phyloP scores from a whole-genome alignment of 2,113 vertebrate genomes.

The Oceanites oceanicus region DNA sequence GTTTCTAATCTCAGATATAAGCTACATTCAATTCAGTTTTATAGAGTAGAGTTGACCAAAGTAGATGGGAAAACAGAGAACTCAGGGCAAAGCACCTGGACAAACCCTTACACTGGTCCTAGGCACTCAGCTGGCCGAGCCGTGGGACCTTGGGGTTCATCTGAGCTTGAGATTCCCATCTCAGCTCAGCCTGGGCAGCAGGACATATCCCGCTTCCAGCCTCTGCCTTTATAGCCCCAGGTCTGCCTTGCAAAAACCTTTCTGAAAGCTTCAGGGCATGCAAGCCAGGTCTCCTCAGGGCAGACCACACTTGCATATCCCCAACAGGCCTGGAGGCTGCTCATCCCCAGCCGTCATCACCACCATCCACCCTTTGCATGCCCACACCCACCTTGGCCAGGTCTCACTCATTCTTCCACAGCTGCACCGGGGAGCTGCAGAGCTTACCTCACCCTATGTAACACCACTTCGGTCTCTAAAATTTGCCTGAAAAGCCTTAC shows the following conservation, averaged over 20 bases:
- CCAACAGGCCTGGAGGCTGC: not conserved
- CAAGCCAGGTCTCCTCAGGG: not conserved
- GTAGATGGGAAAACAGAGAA: not conserved
- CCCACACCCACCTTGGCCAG: not conserved
- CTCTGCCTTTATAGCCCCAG: not conserved
- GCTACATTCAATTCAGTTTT: not conserved
- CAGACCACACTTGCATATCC: not conserved
- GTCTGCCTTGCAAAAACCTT: not conserved
- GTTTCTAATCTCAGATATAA: not conserved
- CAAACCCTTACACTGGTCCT: not conserved
- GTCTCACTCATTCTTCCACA: not conserved
- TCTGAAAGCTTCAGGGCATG: not conserved
- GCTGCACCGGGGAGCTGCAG: not conserved
- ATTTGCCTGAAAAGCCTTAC: not conserved
- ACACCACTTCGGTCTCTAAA: not conserved
- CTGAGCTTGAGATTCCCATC: not conserved
- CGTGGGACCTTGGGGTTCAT: not conserved
- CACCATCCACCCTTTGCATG: not conserved
- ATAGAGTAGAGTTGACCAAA: not conserved
- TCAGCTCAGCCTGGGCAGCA: not conserved
- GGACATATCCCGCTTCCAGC: not conserved
- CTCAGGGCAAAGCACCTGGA: not conserved
- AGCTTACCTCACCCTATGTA: not conserved
- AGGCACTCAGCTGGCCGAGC: not conserved
- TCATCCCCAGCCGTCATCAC: accelerated